A percentile compares a stretch with the other conserved stretches of the same genome.
phyloP scores from a whole-genome alignment of 2,888 invertebrate species.

The Eulithis prunata region DNA sequence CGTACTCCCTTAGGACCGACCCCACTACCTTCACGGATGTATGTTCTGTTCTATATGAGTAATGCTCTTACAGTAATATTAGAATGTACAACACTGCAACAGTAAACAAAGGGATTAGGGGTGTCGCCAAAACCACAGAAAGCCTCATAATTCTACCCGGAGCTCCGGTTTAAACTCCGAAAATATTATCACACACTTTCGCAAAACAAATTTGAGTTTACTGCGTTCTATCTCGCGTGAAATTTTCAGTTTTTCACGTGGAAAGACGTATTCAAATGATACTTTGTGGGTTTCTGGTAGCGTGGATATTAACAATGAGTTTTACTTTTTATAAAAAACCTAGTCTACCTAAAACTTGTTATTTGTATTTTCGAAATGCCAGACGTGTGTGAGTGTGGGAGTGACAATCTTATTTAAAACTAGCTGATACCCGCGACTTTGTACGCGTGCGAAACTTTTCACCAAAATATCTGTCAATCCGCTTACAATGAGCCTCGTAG shows the following conservation, averaged over 20 bases:
- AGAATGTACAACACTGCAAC: conserved; percentile 25
- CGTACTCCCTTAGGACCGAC: too few species aligned
- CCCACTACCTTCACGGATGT: neutral
- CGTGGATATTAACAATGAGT: conserved; percentile 10
- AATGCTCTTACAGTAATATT: conserved; percentile 8
- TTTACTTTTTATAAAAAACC: conserved; percentile 7
- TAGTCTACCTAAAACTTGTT: too few species aligned
- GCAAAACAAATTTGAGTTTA: conserved; percentile 38
- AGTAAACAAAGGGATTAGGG: conserved; percentile 60
- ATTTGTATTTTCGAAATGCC: too few species aligned
- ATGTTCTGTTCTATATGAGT: neutral
- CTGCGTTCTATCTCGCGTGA: conserved; percentile 29
- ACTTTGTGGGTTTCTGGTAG: conserved; percentile 11
- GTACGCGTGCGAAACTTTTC: too few species aligned
- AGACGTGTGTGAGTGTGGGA: too few species aligned
- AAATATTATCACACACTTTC: conserved; percentile 37
- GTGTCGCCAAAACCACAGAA: conserved; percentile 55
- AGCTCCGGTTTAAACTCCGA: conserved; percentile 42
- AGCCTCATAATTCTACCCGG: conserved; percentile 54
- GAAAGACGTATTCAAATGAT: conserved; percentile 18
- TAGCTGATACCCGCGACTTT: too few species aligned
- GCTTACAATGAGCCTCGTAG: too few species aligned
- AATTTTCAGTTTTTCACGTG: conserved; percentile 31
- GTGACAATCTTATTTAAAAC: too few species aligned
- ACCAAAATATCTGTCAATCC: too few species aligned